Percentiles rank a stretch among this genome's conserved stretches.
phyloP scores from a whole-genome alignment of 2,888 invertebrate species.

The Meteorus colon region DNA sequence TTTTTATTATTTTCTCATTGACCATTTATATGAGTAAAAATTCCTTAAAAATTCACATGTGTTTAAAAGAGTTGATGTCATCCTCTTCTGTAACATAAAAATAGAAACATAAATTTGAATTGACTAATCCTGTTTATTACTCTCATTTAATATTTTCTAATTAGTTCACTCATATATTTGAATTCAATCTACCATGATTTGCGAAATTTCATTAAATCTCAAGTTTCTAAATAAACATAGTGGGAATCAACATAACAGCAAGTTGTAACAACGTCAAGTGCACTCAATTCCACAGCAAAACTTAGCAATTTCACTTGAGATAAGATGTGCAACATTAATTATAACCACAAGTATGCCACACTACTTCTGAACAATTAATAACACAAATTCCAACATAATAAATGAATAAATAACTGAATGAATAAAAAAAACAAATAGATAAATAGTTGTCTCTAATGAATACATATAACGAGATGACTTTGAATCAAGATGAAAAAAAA shows the following conservation, averaged over 20 bases:
- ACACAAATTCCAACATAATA: not conserved
- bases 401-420: not conserved
- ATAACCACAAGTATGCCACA: not conserved
- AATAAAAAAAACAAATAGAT: not conserved
- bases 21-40: too few species aligned
- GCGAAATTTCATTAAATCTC: not conserved
- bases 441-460: too few species aligned
- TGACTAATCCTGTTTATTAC: not conserved
- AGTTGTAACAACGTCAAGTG: not conserved
- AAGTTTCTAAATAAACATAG: not conserved
- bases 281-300: not conserved
- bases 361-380: not conserved
- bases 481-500: too few species aligned
- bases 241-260: not conserved
- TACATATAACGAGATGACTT: too few species aligned
- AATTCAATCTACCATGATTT: not conserved
- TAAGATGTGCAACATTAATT: not conserved
- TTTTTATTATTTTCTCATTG: too few species aligned
- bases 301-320: slow-evolving; percentile 3
- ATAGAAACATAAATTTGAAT: too few species aligned
- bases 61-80: too few species aligned
- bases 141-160: not conserved
- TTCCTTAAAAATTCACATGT: too few species aligned
- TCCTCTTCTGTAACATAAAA: too few species aligned
- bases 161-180: not conserved